phyloP scores from a whole-genome alignment of 2,888 invertebrate genomes.

The Drosophila merina region DNA sequence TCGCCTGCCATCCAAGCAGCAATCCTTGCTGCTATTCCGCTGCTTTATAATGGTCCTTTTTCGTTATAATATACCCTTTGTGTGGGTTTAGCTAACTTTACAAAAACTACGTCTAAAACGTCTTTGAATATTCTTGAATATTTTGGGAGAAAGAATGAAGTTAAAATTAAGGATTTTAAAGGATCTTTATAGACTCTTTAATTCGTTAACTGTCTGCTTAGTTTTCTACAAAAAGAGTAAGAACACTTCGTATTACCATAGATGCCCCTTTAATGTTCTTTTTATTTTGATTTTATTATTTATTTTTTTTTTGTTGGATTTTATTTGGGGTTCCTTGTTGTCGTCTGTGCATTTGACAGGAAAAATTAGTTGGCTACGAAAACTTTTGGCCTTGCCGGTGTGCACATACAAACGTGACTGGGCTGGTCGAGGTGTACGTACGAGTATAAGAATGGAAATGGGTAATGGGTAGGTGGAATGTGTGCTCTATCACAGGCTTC shows the following conservation, averaged over 20 bases:
- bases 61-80: constrained; percentile 6
- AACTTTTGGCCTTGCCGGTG: constrained; percentile 66
- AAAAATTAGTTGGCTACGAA: constrained; percentile 79
- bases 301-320: constrained; percentile 10
- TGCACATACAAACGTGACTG: constrained; percentile 2
- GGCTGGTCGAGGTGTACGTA: constrained; percentile 22
- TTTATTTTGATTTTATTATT: constrained; percentile 7
- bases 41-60: constrained; percentile 30
- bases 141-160: no score
- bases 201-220: not conserved
- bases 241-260: not conserved
- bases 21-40: constrained; percentile 22
- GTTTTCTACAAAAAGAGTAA: not conserved
- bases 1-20: constrained; percentile 34
- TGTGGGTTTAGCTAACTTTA: no score
- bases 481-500: constrained; percentile 39
- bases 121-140: no score
- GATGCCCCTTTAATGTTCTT: not conserved
- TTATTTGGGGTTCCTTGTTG: constrained; percentile 56
- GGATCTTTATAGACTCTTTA: not conserved
- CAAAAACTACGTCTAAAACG: no score
- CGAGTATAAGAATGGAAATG: constrained; percentile 7
- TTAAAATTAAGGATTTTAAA: no score
- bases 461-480: constrained; percentile 24
- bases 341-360: constrained; percentile 79